Evolutionary conservation across 2,797 vertebrate genomes (phyloP).

Genomic region (Intellagama lesueurii): DNA sequence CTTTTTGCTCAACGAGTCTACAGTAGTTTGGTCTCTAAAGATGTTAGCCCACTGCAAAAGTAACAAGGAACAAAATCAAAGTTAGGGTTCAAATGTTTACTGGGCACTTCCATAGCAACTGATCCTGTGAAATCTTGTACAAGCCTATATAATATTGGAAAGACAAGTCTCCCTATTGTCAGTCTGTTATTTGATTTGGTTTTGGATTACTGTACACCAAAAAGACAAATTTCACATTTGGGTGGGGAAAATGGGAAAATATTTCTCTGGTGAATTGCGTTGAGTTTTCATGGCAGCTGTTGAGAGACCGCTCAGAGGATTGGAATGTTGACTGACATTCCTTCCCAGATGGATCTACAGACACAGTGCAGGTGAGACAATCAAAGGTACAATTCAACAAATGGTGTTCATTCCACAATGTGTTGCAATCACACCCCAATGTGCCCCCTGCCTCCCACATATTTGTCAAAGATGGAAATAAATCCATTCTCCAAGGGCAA

Average conservation of each 20-base stretch:
- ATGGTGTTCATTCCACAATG: slow-evolving; percentile 7
- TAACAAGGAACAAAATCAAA: background rate
- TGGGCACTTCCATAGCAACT: slow-evolving; percentile 13
- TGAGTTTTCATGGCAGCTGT: slow-evolving; percentile 58
- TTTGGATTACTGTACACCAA: slow-evolving; percentile 57
- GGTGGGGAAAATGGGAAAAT: slow-evolving; percentile 47
- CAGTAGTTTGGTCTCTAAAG: too few relatives aligned
- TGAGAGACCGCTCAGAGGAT: slow-evolving; percentile 43
- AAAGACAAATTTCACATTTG: slow-evolving; percentile 56
- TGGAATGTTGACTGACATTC: slow-evolving; percentile 47
- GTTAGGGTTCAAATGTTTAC: background rate
- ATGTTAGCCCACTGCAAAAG: too few relatives aligned
- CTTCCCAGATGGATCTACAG: slow-evolving; percentile 33
- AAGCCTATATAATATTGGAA: background rate
- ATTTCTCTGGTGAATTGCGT: slow-evolving; percentile 51
- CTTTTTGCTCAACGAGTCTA: background rate
- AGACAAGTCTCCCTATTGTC: background rate
- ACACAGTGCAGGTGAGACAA: slow-evolving; percentile 56
- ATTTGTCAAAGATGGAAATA: slow-evolving; percentile 30
- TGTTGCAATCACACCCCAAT: background rate
- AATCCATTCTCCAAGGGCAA: slow-evolving; percentile 33
- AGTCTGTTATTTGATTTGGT: slow-evolving; percentile 51
- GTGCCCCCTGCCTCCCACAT: slow-evolving; percentile 22
- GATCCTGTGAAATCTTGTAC: slow-evolving; percentile 4
- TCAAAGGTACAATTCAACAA: slow-evolving; percentile 4